Base-by-base conservation (phyloP, 2,888 invertebrate species). In the Siphonodentalium dalli region DNA sequence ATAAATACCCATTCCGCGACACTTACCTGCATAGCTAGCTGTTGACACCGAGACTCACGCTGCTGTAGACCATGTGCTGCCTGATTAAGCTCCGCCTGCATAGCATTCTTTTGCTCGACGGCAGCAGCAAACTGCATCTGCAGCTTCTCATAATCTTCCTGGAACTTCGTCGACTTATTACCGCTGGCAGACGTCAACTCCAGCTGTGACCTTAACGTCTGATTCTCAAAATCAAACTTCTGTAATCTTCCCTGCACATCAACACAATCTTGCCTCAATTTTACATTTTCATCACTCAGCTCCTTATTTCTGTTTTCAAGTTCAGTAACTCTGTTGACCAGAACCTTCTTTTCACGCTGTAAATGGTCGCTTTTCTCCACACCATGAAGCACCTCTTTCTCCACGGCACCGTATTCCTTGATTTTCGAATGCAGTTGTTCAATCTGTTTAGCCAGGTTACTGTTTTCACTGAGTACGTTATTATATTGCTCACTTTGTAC, bases 11-110 rank as follows among this genome's bases (percentile, higher is more conserved):
- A n/a, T n/a, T n/a, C n/a, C n/a, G n/a, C n/a, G n/a, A 33, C n/a
- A 24, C 41, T 46, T 55, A 76, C 76, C 70, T 76, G 76, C 66
- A 71, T 63, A 3, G 74, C 73, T n/a, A 75, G 58, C 47, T 76
- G 74, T 49, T 76, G 74, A 62, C 74, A 73, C 42, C 74, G 58
- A 18, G 70, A 62, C 37, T 75, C 74, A 42, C 68, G 57, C 55
- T 74, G 72, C 26, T 71, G 62, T 21, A 71, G 61, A 15, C 66
- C 62, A 46, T 71, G 68, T 21, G 60, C 55, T 6, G 68, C 62
- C 54, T 72, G 63, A 55, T 73, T 71, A 38, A 70, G 44, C 28
- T 76, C 72, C 27, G 44, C 48, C 26, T 71, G 64, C 20, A 69
- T 54, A 29, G 59, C 53, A 51, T 69, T 71, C 53, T 73, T 74